These are phyloP conservation scores for Popillia japonica DNA, from an alignment of 1,140 invertebrate species.

Conservation along the genomic window DNA sequence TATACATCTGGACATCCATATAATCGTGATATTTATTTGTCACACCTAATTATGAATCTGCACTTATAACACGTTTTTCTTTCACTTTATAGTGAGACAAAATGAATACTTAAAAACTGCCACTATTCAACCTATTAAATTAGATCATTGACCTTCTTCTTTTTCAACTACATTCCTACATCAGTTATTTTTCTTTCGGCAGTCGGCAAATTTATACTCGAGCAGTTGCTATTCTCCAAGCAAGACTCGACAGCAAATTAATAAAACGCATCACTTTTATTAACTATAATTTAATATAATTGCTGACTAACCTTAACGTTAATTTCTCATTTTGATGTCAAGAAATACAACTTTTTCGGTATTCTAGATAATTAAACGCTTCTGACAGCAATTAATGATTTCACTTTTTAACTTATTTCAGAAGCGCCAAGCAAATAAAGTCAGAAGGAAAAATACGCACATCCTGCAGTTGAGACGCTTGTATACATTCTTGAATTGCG, in stretches of 20 bases:
- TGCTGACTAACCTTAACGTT: neutral
- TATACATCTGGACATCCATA: no score
- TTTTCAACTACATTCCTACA: neutral
- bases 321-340: neutral
- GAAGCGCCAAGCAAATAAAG: no score
- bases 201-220: neutral
- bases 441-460: no score
- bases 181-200: neutral
- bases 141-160: constrained; percentile 5
- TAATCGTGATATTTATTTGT: no score
- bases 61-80: neutral
- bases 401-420: no score
- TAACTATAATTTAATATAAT: neutral
- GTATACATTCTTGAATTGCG: no score
- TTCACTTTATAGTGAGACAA: neutral
- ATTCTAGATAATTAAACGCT: no score
- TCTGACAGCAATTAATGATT: no score
- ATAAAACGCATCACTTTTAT: neutral
- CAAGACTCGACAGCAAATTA: constrained; percentile 2
- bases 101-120: neutral
- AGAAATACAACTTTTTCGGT: neutral
- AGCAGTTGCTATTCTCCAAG: neutral
- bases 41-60: no score
- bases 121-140: neutral
- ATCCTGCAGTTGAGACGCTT: no score